Evolutionary conservation across 2,113 vertebrate genomes (phyloP), one percentile per base, ranked within the genome.

Genomic region (Pardalotus punctatus): DNA sequence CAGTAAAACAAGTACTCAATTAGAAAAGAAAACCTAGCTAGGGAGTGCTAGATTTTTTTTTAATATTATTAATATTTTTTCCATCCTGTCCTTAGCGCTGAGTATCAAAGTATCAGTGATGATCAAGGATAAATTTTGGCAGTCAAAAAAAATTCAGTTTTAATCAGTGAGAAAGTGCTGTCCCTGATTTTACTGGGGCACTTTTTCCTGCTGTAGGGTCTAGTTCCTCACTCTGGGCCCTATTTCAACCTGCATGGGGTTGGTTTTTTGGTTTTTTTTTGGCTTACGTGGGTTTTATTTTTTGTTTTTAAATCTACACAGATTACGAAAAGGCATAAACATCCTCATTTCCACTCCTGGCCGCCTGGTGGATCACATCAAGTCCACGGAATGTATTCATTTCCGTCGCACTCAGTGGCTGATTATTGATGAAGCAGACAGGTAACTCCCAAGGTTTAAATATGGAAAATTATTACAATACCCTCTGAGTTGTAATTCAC

Each of bases 241-340:
- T 85, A 5, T 60, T 87, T 29, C 33, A 60, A 78, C 6, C 28
- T 60, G 2, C 19, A 14, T 31, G 12, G 14, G 5, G 10, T 19
- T 25, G 13, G 0, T 47, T 61, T 19, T 40, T 23, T 19, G 29
- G 48, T 53, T 57, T 8, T 35, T 56, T 22, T 5, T 14, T 25
- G n/a, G n/a, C 58, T 53, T 57, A 23, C 31, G 16, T n/a, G 16
- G 4, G 14, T 35, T 90, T 36, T 14, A 8, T 42, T 21, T 28
- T 81, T 29, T 28, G 29, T 31, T 69, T 89, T 43, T 82, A 4
- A 80, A 92, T 81, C 60, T 70, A 17, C 93, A 86, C 95, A 99
- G 99, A 50, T 94, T 99, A 36, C 98, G 99, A 57, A 99, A 99
- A 95, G 99, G 99, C 45, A 99, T 99, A 88, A 99, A 99, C 91